Evolutionary conservation across 2,888 invertebrate genomes (phyloP), one percentile per base, ranked within the genome.

Genomic region (Mylabris sibirica): DNA sequence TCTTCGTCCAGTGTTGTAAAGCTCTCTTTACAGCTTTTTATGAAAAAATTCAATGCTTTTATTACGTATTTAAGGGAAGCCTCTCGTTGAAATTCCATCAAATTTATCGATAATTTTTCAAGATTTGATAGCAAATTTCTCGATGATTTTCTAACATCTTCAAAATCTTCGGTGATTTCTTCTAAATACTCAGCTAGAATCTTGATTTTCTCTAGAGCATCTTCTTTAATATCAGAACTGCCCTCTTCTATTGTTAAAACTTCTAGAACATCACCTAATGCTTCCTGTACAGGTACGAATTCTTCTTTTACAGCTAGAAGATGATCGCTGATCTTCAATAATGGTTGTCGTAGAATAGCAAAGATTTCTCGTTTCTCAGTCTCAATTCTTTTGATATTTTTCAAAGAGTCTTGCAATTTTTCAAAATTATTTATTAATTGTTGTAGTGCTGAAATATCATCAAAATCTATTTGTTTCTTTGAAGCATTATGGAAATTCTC

Each of bases 261-360:
- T 74, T 84, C 84, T 22, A 83, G 76, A 11, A 82, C 79, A 66
- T 82, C 82, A 34, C 77, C 75, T 17, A 84, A 60, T 2, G 82
- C 76, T 63, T 79, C 78, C 49, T 79, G 75, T 38, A 82, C 64
- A 24, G 75, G 69, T 5, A 75, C 72, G 2, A 81, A 63, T 3
- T 76, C 76, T 64, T 70, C 67, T n/a, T 80, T 76, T 4, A 80
- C 69, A 8, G 75, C 71, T 49, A 75, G 76, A 22, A 83, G 74
- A n/a, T 79, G 71, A 34, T 80, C 77, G 17, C 80, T 77, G 8
- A 83, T 78, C 41, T 75, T 74, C n/a, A 78, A 72, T n/a, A 84
- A 72, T n/a, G 81, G 78, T 57, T 79, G 75, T 66, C 77, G 68
- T 2, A 81, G 53, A 2, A 74, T 63, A 17, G 72, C 71, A 67